phyloP scores from a whole-genome alignment of 92 coral and sea anemone species.

The Metridium senile region DNA sequence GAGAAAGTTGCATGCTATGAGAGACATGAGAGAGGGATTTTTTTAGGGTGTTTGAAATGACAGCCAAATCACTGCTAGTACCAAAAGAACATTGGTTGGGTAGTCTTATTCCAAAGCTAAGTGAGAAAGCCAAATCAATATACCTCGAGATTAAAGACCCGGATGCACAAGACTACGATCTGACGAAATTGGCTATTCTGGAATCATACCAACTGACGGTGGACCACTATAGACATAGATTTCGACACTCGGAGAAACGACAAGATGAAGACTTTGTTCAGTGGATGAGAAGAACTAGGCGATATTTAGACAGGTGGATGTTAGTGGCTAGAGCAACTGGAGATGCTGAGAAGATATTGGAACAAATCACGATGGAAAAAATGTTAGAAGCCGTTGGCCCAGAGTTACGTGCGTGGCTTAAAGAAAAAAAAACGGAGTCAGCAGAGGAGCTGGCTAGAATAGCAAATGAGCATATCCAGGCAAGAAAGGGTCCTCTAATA shows the following conservation, averaged over 20 bases:
- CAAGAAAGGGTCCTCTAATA: slow-evolving; percentile 58
- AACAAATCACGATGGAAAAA: slow-evolving; percentile 49
- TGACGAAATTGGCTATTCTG: slow-evolving; percentile 38
- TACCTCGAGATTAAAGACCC: slow-evolving; percentile 50
- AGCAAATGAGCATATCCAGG: slow-evolving; percentile 57
- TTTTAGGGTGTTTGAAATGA: slow-evolving; percentile 64
- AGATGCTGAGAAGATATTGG: slow-evolving; percentile 35
- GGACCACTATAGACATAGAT: slow-evolving; percentile 60
- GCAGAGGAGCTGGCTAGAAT: slow-evolving; percentile 48
- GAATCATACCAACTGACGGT: slow-evolving; percentile 47
- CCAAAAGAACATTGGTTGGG: slow-evolving; percentile 63
- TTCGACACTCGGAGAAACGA: slow-evolving; percentile 52
- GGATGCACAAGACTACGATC: slow-evolving; percentile 43
- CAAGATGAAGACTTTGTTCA: slow-evolving; percentile 62
- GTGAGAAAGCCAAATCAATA: slow-evolving; percentile 56
- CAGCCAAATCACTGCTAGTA: slow-evolving; percentile 50
- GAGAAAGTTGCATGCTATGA: slow-evolving; percentile 3
- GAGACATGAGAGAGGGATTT: slow-evolving; percentile 64
- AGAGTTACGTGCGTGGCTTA: slow-evolving; percentile 55
- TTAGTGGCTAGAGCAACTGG: slow-evolving; percentile 53
- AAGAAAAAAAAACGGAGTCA: slow-evolving; percentile 48
- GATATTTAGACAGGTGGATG: slow-evolving; percentile 59
- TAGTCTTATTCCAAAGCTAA: slow-evolving; percentile 46
- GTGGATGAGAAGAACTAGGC: slow-evolving; percentile 57
- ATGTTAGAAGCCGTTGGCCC: slow-evolving; percentile 58